Evolutionary conservation across 2,888 invertebrate species (phyloP).

Genomic region (Pyrrhosoma nymphula): DNA sequence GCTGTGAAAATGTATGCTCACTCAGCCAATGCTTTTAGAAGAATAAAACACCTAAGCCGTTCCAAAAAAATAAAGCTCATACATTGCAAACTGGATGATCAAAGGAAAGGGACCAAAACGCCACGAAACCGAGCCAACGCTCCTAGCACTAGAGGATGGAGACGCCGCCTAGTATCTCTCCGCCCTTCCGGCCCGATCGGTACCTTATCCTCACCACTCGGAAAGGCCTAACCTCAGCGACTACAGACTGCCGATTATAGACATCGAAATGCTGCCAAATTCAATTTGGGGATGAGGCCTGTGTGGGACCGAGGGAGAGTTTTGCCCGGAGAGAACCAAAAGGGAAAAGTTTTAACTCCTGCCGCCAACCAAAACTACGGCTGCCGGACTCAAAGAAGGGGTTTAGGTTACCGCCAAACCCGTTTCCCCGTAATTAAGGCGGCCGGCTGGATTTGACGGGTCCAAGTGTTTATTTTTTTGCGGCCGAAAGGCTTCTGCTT

Average conservation of each 20-base stretch:
- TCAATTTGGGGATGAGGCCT: conserved; percentile 46
- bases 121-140: not conserved
- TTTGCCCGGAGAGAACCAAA: conserved; percentile 36
- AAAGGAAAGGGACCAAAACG: not conserved
- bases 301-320: not conserved
- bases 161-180: not conserved
- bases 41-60: not conserved
- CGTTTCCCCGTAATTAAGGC: conserved; percentile 44
- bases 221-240: conserved; percentile 13
- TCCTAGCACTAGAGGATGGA: not conserved
- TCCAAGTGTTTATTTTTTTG: conserved; percentile 45
- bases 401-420: conserved; percentile 36
- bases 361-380: conserved; percentile 5
- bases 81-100: not conserved
- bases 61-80: not conserved
- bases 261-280: conserved; percentile 49
- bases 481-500: not conserved
- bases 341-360: conserved; percentile 17
- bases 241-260: conserved; percentile 39
- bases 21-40: not conserved
- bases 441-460: conserved; percentile 61
- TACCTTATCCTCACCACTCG: not conserved
- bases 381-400: conserved; percentile 53
- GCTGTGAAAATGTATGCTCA: not conserved
- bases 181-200: not conserved